Conservation (phyloP, 2,888 invertebrate species). For the Dasysyrphus albostriatus region DNA sequence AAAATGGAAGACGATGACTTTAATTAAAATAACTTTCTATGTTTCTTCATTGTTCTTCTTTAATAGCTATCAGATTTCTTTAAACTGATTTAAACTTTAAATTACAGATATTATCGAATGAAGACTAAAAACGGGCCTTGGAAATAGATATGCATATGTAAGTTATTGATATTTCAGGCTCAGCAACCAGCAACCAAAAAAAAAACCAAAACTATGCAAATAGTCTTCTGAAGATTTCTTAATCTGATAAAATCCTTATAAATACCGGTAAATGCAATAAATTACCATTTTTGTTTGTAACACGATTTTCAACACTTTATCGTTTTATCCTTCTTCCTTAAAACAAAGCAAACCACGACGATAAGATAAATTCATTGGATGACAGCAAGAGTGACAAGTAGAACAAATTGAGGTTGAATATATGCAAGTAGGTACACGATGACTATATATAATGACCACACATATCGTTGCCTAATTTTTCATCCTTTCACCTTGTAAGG, state of each 20-base stretch:
- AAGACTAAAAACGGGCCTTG: too few species aligned
- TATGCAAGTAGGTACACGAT: neutral
- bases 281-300: slow-evolving; percentile 5
- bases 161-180: too few species aligned
- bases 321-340: neutral
- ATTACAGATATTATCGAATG: too few species aligned
- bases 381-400: slow-evolving; percentile 51
- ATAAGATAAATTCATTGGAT: slow-evolving; percentile 24
- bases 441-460: neutral
- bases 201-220: neutral
- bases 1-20: neutral
- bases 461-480: slow-evolving; percentile 55
- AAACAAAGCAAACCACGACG: neutral
- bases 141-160: too few species aligned
- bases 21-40: slow-evolving; percentile 2
- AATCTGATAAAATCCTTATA: slow-evolving; percentile 21
- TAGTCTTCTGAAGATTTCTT: neutral
- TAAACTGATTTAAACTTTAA: too few species aligned
- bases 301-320: slow-evolving; percentile 44
- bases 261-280: slow-evolving; percentile 10
- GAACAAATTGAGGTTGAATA: slow-evolving; percentile 61
- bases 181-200: too few species aligned
- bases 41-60: neutral
- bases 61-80: too few species aligned
- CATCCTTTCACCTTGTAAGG: slow-evolving; percentile 55